Base-by-base conservation (phyloP, 2,888 invertebrate species). In the Drosophila kambysellisi region DNA sequence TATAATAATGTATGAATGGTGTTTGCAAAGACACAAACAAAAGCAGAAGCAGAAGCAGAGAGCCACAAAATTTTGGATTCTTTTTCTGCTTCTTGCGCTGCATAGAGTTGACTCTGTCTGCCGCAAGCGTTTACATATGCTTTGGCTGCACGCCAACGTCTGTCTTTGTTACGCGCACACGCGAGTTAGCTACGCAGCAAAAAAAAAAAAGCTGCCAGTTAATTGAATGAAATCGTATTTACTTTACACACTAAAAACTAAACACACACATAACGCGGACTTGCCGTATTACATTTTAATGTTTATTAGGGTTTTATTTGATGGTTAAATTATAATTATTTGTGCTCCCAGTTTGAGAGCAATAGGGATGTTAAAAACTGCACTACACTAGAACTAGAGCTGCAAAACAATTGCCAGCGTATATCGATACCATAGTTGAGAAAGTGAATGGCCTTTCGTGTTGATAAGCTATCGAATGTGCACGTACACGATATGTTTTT, bases 1-100 rank as follows among this genome's bases (percentile, higher is more conserved):
- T 75, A 75, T 69, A 82, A 88, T 82, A 88, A 88, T 87, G 89
- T 76, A 83, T 86, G 81, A 57, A 77, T 86, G 57, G 43, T 57
- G 76, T 83, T 46, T 83, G 74, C 74, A 85, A 89, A 85, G 88
- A 84, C 84, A 84, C 89, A 84, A 85, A 89, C 84, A 85, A 82
- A 82, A 84, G 81, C 81, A 83, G 81, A 82, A 88, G 81, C 81
- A 83, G 78, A 86, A 88, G 83, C 86, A 88, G 81, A 70, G 76
- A 81, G 86, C 87, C 82, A 83, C 83, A 79, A 87, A 88, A 77
- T 74, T 71, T 81, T 80, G 74, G 77, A 89, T 85, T 89, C 88
- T 85, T 85, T 85, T 84, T 82, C 83, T 81, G 80, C 80, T 81
- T 79, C 81, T 81, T 72, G 67, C 30, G 59, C 30, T 64, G n/a